Percentiles rank a stretch among this genome's conserved stretches.
These are phyloP conservation scores for Virgularia gustaviana DNA, from an alignment of 92 coral and sea anemone species.

Conservation along the genomic window DNA sequence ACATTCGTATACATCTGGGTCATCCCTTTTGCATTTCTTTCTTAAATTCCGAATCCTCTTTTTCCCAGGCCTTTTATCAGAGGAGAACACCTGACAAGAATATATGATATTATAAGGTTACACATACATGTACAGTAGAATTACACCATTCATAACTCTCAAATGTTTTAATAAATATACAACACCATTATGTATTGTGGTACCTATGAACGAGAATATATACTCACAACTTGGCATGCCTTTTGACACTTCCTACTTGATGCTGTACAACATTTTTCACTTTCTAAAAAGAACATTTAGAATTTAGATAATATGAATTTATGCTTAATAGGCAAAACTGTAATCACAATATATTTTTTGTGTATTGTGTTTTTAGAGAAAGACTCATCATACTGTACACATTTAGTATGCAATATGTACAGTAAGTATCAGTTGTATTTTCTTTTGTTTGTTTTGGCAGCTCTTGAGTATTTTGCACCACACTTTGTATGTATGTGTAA, in stretches of 20 bases:
- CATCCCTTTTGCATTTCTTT: conserved; percentile 39
- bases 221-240: conserved; percentile 91
- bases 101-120: neutral
- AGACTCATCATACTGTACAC: neutral
- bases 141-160: neutral
- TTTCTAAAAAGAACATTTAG: conserved; percentile 41
- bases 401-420: neutral
- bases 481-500: too few species aligned
- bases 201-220: neutral
- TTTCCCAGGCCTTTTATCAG: conserved; percentile 50
- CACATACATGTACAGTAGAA: neutral
- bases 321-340: conserved; percentile 40
- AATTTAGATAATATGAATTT: neutral
- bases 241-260: conserved; percentile 50
- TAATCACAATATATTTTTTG: conserved; percentile 13
- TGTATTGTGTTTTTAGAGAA: too few species aligned
- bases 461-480: too few species aligned
- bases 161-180: too few species aligned
- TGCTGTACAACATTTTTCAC: conserved; percentile 67
- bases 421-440: neutral
- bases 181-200: neutral
- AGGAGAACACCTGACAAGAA: conserved; percentile 66
- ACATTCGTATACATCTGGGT: conserved; percentile 58
- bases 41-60: conserved; percentile 31
- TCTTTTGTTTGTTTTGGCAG: neutral